Evolutionary conservation across 1,140 invertebrate genomes (phyloP).

Genomic region (Antheraea pernyi): DNA sequence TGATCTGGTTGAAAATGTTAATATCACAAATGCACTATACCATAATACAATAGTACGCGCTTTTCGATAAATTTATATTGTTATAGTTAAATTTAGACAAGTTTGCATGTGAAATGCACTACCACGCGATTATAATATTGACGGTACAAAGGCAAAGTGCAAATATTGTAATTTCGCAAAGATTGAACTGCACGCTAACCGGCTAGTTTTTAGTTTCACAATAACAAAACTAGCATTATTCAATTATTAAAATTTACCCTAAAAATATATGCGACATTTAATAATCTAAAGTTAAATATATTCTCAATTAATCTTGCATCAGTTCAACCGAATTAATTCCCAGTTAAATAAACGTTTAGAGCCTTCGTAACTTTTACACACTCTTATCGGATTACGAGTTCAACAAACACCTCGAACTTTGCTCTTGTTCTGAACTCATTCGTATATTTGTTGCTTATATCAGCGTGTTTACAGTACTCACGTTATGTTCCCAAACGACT

Average conservation of each 20-base stretch:
- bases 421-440: neutral
- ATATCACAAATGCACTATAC: too few species aligned
- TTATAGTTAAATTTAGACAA: too few species aligned
- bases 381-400: slow-evolving; percentile 4
- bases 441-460: slow-evolving; percentile 3
- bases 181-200: too few species aligned
- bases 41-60: too few species aligned
- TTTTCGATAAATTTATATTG: too few species aligned
- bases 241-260: neutral
- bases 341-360: slow-evolving; percentile 3
- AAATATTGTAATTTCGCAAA: too few species aligned
- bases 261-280: neutral
- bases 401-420: slow-evolving; percentile 4
- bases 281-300: neutral
- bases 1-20: too few species aligned
- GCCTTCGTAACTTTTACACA: slow-evolving; percentile 2
- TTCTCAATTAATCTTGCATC: neutral
- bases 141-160: too few species aligned
- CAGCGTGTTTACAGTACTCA: slow-evolving; percentile 71
- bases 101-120: too few species aligned
- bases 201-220: too few species aligned
- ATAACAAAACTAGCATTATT: neutral
- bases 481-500: slow-evolving; percentile 90
- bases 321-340: neutral
- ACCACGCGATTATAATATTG: too few species aligned